Evolutionary conservation across 2,888 invertebrate species (phyloP).

Genomic region (Trachelus stipa): DNA sequence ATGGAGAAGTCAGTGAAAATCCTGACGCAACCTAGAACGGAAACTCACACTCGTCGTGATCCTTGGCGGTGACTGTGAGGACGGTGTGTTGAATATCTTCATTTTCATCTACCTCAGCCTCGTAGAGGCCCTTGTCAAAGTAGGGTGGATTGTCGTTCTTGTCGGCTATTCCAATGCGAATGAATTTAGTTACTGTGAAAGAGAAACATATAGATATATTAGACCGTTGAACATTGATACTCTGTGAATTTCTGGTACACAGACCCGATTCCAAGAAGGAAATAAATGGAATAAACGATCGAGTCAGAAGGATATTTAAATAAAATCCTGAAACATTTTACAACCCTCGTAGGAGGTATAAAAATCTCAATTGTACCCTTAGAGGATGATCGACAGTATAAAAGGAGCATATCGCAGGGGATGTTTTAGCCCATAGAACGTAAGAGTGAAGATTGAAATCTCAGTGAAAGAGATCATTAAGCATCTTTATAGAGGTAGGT

Average conservation of each 20-base stretch:
- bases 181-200: slow-evolving; percentile 95
- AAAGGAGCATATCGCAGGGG: background rate
- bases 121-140: slow-evolving; percentile 96
- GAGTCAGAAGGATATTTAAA: background rate
- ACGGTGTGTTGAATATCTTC: slow-evolving; percentile 97
- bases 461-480: background rate
- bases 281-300: background rate
- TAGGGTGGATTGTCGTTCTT: slow-evolving; percentile 99
- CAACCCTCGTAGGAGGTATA: background rate
- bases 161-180: slow-evolving; percentile 98
- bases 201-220: slow-evolving; percentile 24
- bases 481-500: background rate
- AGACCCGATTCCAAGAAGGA: too few relatives aligned
- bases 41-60: slow-evolving; percentile 95
- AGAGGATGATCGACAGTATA: background rate
- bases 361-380: background rate
- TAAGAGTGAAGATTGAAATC: background rate
- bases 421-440: background rate
- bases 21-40: slow-evolving; percentile 5
- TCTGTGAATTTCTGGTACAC: too few relatives aligned
- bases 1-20: slow-evolving; percentile 4
- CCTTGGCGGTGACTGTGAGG: slow-evolving; percentile 98
- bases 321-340: background rate
- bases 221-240: background rate
- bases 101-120: slow-evolving; percentile 98